Evolutionary conservation across 2,113 vertebrate genomes (phyloP).

Genomic region (Melanostigma gelatinosum): DNA sequence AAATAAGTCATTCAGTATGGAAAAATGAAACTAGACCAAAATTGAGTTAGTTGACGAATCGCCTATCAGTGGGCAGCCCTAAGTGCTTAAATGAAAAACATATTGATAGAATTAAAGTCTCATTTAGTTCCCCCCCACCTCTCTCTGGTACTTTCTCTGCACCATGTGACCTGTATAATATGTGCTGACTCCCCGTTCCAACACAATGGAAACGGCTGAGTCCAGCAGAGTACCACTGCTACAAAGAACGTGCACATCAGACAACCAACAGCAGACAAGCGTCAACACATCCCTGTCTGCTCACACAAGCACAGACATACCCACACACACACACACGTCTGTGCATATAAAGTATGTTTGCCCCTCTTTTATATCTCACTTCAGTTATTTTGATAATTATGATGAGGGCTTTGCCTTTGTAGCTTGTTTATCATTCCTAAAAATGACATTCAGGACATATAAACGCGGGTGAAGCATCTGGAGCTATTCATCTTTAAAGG

Average conservation of each 20-base stretch:
- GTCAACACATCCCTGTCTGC: slow-evolving; percentile 3
- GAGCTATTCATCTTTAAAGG: not conserved
- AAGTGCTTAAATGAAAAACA: slow-evolving; percentile 48
- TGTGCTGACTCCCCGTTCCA: slow-evolving; percentile 64
- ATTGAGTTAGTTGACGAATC: not conserved
- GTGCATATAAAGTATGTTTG: not conserved
- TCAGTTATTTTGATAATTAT: slow-evolving; percentile 29
- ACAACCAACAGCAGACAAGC: slow-evolving; percentile 44
- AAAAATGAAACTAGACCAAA: not conserved
- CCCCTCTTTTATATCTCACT: slow-evolving; percentile 19
- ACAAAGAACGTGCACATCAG: slow-evolving; percentile 36
- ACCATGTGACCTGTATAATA: slow-evolving; percentile 57
- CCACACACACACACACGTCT: not conserved
- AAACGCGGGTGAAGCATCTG: not conserved
- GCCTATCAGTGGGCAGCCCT: no score
- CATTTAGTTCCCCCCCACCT: slow-evolving; percentile 5
- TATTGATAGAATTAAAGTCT: slow-evolving; percentile 50
- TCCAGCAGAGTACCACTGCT: slow-evolving; percentile 33
- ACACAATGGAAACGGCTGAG: slow-evolving; percentile 68
- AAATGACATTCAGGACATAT: not conserved
- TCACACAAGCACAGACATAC: not conserved
- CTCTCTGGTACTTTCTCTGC: slow-evolving; percentile 43
- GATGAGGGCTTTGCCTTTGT: not conserved
- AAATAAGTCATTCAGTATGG: not conserved
- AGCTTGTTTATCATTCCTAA: slow-evolving; percentile 1